Evolutionary conservation across 2,797 vertebrate species (phyloP), one percentile per base, ranked within the genome.

Genomic region (Avahi laniger): DNA sequence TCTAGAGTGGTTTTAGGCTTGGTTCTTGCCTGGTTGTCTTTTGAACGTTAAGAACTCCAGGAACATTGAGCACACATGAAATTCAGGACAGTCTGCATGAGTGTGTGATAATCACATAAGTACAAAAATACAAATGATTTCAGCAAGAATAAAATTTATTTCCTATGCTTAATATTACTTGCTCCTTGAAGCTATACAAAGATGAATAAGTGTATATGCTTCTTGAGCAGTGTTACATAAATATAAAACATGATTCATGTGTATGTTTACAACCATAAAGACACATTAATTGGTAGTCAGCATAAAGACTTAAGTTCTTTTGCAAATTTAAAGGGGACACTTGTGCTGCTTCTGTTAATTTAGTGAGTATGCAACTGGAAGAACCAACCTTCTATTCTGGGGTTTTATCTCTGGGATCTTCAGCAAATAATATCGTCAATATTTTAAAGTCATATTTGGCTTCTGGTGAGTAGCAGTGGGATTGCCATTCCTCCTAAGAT

Each of bases 341-440:
- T 50, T 46, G 50, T 46, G 28, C 26, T n/a, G 9, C 35, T 69
- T 35, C 48, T 57, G 24, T 20, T 72, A 57, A 89, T 69, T 88
- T 15, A 20, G 65, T 95, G 80, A 95, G 22, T 67, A n/a, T 24
- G 67, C 43, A 81, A 28, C 69, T 70, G 79, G 76, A 67, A 94
- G 89, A 69, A 43, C 65, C 54, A 65, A 52, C 33, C 79, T 89
- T 76, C 95, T 89, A n/a, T 84, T 95, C 43, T 54, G 38, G 54
- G 46, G 63, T 69, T 82, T 78, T 35, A 94, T 84, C 65, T 85
- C 91, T 84, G 52, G 35, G 79, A 33, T 35, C 80, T 95, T 96
- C 35, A 95, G 89, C 93, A 97, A 93, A 95, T 6, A 70, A 72
- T 59, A 38, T 87, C 67, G 59, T 92, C 70, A 91, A 57, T 94